These are phyloP conservation scores for Alsophila aescularia DNA, from an alignment of 2,888 invertebrate species.

Conservation along the genomic window DNA sequence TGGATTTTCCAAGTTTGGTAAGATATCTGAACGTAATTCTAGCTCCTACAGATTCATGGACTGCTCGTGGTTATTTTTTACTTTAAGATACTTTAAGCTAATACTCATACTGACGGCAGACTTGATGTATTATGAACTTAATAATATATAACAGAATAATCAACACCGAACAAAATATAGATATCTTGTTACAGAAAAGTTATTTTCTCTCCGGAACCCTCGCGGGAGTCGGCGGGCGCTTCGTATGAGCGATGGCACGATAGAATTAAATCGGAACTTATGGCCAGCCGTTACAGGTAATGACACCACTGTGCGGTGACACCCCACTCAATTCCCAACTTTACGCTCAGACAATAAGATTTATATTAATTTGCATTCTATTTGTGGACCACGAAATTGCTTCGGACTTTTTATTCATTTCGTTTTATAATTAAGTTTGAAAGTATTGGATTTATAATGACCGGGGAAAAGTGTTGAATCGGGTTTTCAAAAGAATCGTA, in stretches of 20 bases:
- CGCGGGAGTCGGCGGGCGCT: constrained; percentile 1
- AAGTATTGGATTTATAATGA: constrained; percentile 26
- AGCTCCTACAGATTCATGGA: too few species aligned
- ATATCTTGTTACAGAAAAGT: neutral
- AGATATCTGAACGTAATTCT: too few species aligned
- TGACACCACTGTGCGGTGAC: constrained; percentile 42
- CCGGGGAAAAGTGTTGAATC: constrained; percentile 12
- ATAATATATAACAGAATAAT: too few species aligned
- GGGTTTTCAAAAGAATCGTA: neutral
- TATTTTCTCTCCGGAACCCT: neutral
- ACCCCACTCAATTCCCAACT: constrained; percentile 36
- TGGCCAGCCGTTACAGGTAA: constrained; percentile 59
- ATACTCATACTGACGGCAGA: too few species aligned
- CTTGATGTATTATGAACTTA: too few species aligned
- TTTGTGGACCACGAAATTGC: constrained; percentile 26
- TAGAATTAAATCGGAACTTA: constrained; percentile 64
- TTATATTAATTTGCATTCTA: constrained; percentile 24
- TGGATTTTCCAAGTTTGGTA: too few species aligned
- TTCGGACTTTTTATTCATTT: constrained; percentile 37
- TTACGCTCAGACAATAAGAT: constrained; percentile 34
- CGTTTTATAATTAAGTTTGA: constrained; percentile 39
- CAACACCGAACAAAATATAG: neutral
- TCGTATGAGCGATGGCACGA: constrained; percentile 55
- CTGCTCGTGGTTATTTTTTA: too few species aligned
- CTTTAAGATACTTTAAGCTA: too few species aligned